Evolutionary conservation across 2,797 vertebrate species (phyloP).

Genomic region (Etheostoma perlongum): DNA sequence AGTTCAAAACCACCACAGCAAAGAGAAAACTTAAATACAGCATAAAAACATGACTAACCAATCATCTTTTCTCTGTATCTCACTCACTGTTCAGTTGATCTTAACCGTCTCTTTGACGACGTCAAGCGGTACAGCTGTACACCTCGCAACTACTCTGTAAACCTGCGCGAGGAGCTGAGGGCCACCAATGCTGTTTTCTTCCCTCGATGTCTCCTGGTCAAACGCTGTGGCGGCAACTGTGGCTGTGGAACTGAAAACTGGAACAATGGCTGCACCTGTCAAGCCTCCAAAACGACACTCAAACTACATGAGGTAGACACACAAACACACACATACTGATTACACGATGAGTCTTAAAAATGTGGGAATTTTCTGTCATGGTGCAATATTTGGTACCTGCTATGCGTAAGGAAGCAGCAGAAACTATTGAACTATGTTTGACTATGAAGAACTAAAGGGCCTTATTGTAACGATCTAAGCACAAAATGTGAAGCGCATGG

Average conservation of each 20-base stretch:
- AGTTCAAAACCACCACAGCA: not conserved
- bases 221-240: slow-evolving; percentile 96
- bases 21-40: not conserved
- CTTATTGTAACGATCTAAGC: too few relatives aligned
- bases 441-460: not conserved
- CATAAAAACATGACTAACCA: not conserved
- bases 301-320: slow-evolving; percentile 93
- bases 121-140: slow-evolving; percentile 97
- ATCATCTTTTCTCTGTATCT: not conserved
- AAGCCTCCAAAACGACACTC: slow-evolving; percentile 87
- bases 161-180: slow-evolving; percentile 93
- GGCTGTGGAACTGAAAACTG: slow-evolving; percentile 91
- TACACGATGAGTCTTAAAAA: not conserved
- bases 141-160: slow-evolving; percentile 95
- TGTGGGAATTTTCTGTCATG: too few relatives aligned
- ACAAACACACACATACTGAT: not conserved
- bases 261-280: slow-evolving; percentile 91
- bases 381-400: not conserved
- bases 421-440: not conserved
- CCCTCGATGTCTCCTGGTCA: slow-evolving; percentile 94
- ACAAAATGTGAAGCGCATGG: too few relatives aligned
- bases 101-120: slow-evolving; percentile 94
- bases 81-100: slow-evolving; percentile 85
- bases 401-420: not conserved
- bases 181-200: slow-evolving; percentile 93